phyloP scores from a whole-genome alignment of 92 coral and sea anemone species.

The Epizoanthus stellaris region DNA sequence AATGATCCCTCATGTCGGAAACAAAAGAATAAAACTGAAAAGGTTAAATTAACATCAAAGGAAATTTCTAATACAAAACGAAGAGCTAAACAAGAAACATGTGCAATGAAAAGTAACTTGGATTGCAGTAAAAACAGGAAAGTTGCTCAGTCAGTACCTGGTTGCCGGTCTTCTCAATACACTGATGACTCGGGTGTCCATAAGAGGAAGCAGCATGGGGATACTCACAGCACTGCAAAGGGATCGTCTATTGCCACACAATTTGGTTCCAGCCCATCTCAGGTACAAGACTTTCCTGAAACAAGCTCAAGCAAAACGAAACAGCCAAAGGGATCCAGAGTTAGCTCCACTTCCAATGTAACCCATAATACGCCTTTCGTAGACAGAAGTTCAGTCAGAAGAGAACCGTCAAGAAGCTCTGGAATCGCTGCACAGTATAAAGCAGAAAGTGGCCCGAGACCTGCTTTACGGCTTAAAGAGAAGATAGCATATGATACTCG shows the following conservation, averaged over 20 bases:
- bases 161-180: background rate
- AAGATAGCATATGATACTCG: background rate
- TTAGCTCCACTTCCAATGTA: background rate
- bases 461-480: background rate
- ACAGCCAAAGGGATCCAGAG: background rate
- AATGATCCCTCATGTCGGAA: background rate
- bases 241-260: constrained; percentile 26
- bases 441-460: background rate
- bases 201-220: background rate
- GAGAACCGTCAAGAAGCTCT: background rate
- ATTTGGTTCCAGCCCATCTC: background rate
- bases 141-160: background rate
- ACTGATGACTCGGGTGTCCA: background rate
- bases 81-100: background rate
- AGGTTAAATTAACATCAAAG: background rate
- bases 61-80: background rate
- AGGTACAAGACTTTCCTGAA: background rate
- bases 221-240: background rate
- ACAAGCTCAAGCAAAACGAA: background rate
- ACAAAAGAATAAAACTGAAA: background rate
- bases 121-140: background rate
- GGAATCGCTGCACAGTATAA: constrained; percentile 37
- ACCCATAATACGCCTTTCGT: background rate
- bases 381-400: background rate
- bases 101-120: background rate